Evolutionary conservation across 2,797 vertebrate genomes (phyloP).

Genomic region (Enteromius fasciolatus): DNA sequence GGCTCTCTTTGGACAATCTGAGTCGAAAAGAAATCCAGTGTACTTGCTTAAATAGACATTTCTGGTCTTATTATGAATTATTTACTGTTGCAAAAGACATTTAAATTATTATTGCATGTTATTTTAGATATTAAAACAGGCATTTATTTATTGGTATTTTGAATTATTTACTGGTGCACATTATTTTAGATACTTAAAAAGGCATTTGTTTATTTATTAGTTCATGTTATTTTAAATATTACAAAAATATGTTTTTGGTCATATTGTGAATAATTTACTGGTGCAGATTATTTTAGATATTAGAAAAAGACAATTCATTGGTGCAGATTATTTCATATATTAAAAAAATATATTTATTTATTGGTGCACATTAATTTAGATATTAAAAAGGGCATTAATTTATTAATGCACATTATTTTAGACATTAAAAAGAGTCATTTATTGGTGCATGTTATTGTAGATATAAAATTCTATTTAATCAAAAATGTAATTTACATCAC

Average conservation of each 20-base stretch:
- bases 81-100: not conserved
- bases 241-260: not conserved
- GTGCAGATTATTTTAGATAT: not conserved
- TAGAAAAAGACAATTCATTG: not conserved
- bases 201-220: not conserved
- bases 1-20: slow-evolving; percentile 18
- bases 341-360: not conserved
- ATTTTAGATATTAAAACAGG: not conserved
- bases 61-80: not conserved
- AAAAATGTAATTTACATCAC: not conserved
- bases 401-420: no score
- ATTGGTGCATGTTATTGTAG: not conserved
- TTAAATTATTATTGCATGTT: not conserved
- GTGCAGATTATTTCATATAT: not conserved
- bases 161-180: no score
- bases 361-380: not conserved
- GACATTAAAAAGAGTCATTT: not conserved
- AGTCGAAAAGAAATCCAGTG: not conserved
- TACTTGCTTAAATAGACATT: not conserved
- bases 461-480: no score
- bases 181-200: not conserved
- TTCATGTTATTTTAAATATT: no score
- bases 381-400: not conserved
- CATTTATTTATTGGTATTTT: not conserved
- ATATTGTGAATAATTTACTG: not conserved